A percentile compares a stretch with the other conserved stretches of the same genome.
Evolutionary conservation across 1,140 invertebrate genomes (phyloP).

Genomic region (Drosophila nigromelanica): DNA sequence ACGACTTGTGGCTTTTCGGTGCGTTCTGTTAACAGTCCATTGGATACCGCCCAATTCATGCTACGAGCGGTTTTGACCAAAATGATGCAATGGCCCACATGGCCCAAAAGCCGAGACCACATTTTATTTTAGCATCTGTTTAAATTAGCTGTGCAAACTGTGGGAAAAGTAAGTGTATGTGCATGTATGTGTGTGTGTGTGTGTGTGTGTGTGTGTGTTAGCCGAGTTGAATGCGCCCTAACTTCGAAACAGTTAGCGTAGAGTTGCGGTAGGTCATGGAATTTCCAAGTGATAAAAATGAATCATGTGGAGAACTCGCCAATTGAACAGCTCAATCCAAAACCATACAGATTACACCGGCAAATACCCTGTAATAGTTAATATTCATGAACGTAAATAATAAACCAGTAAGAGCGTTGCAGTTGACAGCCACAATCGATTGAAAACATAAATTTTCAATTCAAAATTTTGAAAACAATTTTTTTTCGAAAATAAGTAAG

Average conservation of each 20-base stretch:
- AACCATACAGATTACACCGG: not conserved
- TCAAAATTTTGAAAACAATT: too few relatives aligned
- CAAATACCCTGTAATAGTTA: not conserved
- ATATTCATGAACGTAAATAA: too few relatives aligned
- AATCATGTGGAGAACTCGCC: not conserved
- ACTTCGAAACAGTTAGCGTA: too few relatives aligned
- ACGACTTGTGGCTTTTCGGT: not conserved
- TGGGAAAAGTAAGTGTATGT: not conserved
- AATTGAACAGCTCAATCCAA: not conserved
- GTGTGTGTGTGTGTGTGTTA: not conserved
- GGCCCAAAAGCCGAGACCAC: not conserved
- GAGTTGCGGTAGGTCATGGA: conserved; percentile 2
- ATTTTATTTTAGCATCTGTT: conserved; percentile 16
- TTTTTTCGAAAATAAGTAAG: too few relatives aligned
- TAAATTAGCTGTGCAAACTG: conserved; percentile 32
- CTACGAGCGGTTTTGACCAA: conserved; percentile 4
- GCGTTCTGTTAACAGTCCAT: conserved; percentile 24
- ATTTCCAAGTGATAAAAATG: not conserved
- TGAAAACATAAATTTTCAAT: too few relatives aligned
- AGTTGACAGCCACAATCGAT: too few relatives aligned
- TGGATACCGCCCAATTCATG: conserved; percentile 16
- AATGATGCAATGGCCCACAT: conserved; percentile 7
- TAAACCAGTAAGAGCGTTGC: too few relatives aligned
- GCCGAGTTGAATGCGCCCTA: not conserved
- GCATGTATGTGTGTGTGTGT: not conserved